These are phyloP conservation scores for Leptoteleia sp. DNA, from an alignment of 1,140 invertebrate species.

Conservation along the genomic window DNA sequence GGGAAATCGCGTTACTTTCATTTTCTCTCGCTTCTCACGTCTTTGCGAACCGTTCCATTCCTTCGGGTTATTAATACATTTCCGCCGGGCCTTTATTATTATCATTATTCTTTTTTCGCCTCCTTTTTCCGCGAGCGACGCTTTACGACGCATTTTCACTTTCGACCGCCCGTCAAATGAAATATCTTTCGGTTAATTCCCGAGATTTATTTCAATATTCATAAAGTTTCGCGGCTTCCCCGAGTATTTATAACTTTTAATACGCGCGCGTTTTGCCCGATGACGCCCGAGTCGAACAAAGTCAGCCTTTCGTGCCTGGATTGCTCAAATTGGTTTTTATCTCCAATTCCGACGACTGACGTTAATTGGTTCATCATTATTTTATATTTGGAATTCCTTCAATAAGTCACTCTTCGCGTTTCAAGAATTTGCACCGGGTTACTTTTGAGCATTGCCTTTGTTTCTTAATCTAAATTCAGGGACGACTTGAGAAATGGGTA, in stretches of 20 bases:
- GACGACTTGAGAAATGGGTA: too few species aligned
- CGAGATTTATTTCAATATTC: constrained; percentile 7
- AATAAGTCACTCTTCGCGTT: too few species aligned
- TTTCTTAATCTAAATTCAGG: too few species aligned
- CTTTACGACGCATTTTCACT: constrained; percentile 13
- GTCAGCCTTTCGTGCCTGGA: too few species aligned
- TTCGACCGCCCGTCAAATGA: neutral
- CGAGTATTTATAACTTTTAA: constrained; percentile 6
- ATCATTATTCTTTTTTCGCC: too few species aligned
- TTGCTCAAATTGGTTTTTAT: too few species aligned
- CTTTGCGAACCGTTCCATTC: neutral
- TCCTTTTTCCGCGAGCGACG: neutral
- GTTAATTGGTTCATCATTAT: constrained; percentile 4
- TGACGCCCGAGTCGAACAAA: too few species aligned
- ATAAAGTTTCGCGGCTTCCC: neutral
- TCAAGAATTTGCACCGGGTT: too few species aligned
- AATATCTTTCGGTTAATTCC: neutral
- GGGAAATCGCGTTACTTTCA: constrained; percentile 34
- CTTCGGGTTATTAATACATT: constrained; percentile 16
- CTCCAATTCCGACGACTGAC: neutral
- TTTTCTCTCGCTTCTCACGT: constrained; percentile 28
- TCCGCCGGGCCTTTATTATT: too few species aligned
- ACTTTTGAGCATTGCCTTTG: too few species aligned
- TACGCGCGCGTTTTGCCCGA: too few species aligned
- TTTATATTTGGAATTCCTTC: constrained; percentile 6